Conservation (phyloP, 2,797 vertebrate genomes). For the Sebastes dallii region DNA sequence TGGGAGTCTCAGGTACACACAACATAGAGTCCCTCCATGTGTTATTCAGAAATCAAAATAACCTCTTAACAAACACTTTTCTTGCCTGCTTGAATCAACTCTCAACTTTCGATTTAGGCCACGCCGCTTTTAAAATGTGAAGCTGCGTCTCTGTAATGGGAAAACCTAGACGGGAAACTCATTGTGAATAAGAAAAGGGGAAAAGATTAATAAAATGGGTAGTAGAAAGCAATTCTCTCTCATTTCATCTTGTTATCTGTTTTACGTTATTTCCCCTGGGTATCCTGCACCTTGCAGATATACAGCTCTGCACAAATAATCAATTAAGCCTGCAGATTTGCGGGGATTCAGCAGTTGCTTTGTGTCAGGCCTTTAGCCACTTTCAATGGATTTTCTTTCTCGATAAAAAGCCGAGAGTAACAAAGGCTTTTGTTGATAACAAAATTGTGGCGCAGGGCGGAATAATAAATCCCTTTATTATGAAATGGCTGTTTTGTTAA, state of each 20-base stretch:
- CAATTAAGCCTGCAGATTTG: slow-evolving; percentile 86
- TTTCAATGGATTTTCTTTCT: slow-evolving; percentile 76
- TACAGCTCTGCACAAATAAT: slow-evolving; percentile 85
- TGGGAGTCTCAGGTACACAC: slow-evolving; percentile 38
- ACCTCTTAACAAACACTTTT: slow-evolving; percentile 65
- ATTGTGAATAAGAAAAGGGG: slow-evolving; percentile 79
- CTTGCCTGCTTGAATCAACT: slow-evolving; percentile 41
- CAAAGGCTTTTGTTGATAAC: slow-evolving; percentile 74
- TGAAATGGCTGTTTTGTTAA: slow-evolving; percentile 64
- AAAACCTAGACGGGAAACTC: slow-evolving; percentile 81
- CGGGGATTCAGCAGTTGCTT: slow-evolving; percentile 78
- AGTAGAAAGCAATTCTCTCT: slow-evolving; percentile 86
- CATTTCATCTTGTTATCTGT: slow-evolving; percentile 90
- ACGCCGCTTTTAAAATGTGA: slow-evolving; percentile 29
- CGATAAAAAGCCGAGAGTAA: slow-evolving; percentile 69
- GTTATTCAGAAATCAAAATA: slow-evolving; percentile 66
- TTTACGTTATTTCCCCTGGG: slow-evolving; percentile 90
- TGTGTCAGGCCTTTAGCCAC: slow-evolving; percentile 76
- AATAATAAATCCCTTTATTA: slow-evolving; percentile 73
- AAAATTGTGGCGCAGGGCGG: slow-evolving; percentile 37
- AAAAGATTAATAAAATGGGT: slow-evolving; percentile 85
- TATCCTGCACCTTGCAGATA: slow-evolving; percentile 84
- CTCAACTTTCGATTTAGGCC: slow-evolving; percentile 77
- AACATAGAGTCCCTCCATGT: background rate
- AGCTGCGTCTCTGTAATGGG: slow-evolving; percentile 69